Evolutionary conservation across 2,113 vertebrate genomes (phyloP).

Genomic region (Pterophyllum scalare): DNA sequence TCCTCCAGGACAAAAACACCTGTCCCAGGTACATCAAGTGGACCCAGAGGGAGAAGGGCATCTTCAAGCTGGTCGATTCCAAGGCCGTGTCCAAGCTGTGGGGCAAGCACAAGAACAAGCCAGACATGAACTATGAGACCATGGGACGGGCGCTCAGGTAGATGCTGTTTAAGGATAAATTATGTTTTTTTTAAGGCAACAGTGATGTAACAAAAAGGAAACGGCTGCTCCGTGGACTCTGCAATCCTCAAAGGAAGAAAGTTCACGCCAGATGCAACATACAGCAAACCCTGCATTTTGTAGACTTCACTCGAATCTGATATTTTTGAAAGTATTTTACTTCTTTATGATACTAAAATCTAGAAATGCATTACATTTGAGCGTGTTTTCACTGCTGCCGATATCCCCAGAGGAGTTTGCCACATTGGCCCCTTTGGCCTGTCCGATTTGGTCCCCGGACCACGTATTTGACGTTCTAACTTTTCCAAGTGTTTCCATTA

Average conservation of each 20-base stretch:
- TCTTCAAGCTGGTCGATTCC: conserved; percentile 98
- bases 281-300: too few relatives aligned
- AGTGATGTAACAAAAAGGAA: too few relatives aligned
- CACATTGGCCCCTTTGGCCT: too few relatives aligned
- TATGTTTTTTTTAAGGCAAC: too few relatives aligned
- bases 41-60: conserved; percentile 98
- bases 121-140: conserved; percentile 99
- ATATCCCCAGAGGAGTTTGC: too few relatives aligned
- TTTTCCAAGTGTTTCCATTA: too few relatives aligned
- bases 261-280: too few relatives aligned
- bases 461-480: too few relatives aligned
- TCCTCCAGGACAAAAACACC: conserved; percentile 98
- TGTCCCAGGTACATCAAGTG: conserved; percentile 98
- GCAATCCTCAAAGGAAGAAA: too few relatives aligned
- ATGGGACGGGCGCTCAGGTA: conserved; percentile 97
- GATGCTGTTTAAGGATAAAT: conserved; percentile 13
- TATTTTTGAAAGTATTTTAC: not conserved
- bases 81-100: conserved; percentile 98
- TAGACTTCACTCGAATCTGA: too few relatives aligned
- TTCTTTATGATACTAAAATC: not conserved
- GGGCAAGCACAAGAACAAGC: conserved; percentile 99
- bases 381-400: not conserved
- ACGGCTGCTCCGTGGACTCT: too few relatives aligned
- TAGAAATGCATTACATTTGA: not conserved
- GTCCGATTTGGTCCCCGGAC: too few relatives aligned